These are phyloP conservation scores for Notospermus geniculatus DNA, from an alignment of 1,140 invertebrate species.

Conservation along the genomic window DNA sequence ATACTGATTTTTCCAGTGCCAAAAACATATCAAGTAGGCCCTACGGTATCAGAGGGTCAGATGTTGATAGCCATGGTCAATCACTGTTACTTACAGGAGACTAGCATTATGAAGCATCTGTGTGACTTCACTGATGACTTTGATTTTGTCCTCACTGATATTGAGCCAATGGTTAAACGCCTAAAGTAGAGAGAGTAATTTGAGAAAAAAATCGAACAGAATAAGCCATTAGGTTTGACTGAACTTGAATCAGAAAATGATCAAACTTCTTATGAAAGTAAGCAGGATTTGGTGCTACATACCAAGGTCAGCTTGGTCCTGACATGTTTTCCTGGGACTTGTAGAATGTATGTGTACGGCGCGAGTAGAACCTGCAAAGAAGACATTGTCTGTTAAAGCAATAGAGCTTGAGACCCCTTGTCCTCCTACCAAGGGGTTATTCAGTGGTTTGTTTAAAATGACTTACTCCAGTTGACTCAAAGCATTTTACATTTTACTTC, in stretches of 20 bases:
- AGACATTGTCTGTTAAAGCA: constrained; percentile 11
- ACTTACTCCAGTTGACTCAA: too few species aligned
- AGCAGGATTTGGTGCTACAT: constrained; percentile 16
- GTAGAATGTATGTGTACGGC: constrained; percentile 83
- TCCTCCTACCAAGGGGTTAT: too few species aligned
- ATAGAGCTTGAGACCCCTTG: too few species aligned
- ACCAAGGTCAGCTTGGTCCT: constrained; percentile 74
- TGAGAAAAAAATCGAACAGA: background rate
- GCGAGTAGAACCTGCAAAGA: constrained; percentile 64
- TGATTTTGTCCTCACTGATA: constrained; percentile 80
- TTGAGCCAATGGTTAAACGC: constrained; percentile 95
- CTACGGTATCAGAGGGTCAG: too few species aligned
- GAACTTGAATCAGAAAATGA: background rate
- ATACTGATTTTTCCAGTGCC: too few species aligned
- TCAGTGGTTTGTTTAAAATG: too few species aligned
- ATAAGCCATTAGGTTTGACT: background rate
- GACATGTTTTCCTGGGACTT: constrained; percentile 83
- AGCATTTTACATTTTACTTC: too few species aligned
- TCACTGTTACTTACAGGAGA: constrained; percentile 74
- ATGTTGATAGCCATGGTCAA: too few species aligned
- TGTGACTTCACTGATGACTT: constrained; percentile 81
- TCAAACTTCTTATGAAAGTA: too few species aligned
- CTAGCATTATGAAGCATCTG: constrained; percentile 97
- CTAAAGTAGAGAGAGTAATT: constrained; percentile 37
- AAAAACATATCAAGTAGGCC: too few species aligned